A percentile compares a stretch with the other conserved stretches of the same genome.
phyloP scores from a whole-genome alignment of 2,113 vertebrate genomes.

The Elaphurus davidianus region DNA sequence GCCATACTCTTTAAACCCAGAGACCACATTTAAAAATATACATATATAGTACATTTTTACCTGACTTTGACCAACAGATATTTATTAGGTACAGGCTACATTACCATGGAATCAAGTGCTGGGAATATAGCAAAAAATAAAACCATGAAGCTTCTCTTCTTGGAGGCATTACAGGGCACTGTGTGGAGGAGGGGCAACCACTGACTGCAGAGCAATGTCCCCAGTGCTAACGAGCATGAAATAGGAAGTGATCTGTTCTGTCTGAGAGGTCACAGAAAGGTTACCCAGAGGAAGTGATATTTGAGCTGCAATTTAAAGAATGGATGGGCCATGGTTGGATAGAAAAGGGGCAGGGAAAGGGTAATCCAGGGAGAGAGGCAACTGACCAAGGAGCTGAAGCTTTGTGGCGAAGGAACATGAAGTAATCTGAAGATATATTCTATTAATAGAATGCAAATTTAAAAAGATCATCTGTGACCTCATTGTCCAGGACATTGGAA shows the following conservation, averaged over 20 bases:
- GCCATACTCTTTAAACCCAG: neutral
- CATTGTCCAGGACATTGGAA: neutral
- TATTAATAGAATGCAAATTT: neutral
- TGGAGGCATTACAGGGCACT: neutral
- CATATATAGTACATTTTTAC: neutral
- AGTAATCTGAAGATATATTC: neutral
- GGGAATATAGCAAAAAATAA: neutral
- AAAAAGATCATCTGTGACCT: neutral
- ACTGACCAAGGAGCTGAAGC: neutral
- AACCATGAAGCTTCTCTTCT: neutral
- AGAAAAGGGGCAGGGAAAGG: neutral
- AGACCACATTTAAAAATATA: neutral
- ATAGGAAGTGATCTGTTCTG: constrained; percentile 1
- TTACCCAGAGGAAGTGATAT: constrained; percentile 45
- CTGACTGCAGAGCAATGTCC: neutral
- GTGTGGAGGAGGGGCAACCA: neutral
- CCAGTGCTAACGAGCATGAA: neutral
- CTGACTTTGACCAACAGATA: neutral
- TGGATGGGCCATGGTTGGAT: constrained; percentile 22
- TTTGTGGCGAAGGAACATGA: neutral
- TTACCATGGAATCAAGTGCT: neutral
- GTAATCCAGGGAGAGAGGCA: neutral
- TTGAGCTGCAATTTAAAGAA: constrained; percentile 62
- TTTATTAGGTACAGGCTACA: neutral
- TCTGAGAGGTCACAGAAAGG: constrained; percentile 46